Percentiles rank a stretch among this genome's conserved stretches.
phyloP scores from a whole-genome alignment of 1,140 invertebrate species.

The Leptopilina clavipes region DNA sequence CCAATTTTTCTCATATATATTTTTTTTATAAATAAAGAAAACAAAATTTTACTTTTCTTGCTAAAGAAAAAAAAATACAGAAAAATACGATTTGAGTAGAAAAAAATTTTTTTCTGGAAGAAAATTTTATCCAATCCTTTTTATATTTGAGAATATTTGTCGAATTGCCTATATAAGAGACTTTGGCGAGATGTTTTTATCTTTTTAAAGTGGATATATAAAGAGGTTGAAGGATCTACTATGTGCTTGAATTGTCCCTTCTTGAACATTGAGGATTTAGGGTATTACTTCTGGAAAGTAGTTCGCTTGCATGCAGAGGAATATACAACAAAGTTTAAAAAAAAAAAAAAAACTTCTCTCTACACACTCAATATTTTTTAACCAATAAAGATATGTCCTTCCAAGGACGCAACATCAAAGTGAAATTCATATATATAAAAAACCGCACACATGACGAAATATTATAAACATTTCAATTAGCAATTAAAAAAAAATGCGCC shows the following conservation, averaged over 20 bases:
- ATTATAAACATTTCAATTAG: too few species aligned
- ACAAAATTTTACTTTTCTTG: too few species aligned
- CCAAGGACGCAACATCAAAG: too few species aligned
- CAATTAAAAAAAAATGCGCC: neutral
- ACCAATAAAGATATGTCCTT: too few species aligned
- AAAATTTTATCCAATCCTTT: neutral
- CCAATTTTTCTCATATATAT: too few species aligned
- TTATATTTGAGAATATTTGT: neutral
- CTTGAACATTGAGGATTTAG: slow-evolving; percentile 6
- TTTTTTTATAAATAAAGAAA: too few species aligned
- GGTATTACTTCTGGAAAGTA: slow-evolving; percentile 10
- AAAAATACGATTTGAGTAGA: too few species aligned
- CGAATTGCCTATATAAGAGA: neutral
- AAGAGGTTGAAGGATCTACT: slow-evolving; percentile 1
- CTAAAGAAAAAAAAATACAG: too few species aligned
- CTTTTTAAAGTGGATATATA: slow-evolving; percentile 4
- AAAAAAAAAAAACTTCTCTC: neutral
- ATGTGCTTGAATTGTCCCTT: neutral
- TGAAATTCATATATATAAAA: too few species aligned
- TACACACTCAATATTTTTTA: neutral
- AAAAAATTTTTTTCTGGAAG: neutral
- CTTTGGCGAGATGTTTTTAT: neutral
- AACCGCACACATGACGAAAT: too few species aligned
- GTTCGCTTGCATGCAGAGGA: neutral
- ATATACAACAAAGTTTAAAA: neutral